A percentile compares a stretch with the other conserved stretches of the same genome.
Evolutionary conservation across 2,113 vertebrate species (phyloP).

Genomic region (Peucedramus taeniatus): DNA sequence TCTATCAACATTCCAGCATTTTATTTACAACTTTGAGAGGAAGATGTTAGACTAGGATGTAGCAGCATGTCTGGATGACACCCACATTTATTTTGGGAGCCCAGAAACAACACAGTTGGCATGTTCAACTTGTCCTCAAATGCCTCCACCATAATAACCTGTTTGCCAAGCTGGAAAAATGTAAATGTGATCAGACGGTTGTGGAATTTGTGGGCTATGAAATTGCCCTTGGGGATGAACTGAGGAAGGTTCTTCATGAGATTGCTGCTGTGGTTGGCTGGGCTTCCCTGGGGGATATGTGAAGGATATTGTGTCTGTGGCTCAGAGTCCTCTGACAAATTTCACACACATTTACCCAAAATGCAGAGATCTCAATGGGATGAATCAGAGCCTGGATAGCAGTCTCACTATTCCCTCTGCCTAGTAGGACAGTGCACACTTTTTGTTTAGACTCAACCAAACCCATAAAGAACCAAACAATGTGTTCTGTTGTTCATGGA

Average conservation of each 20-base stretch:
- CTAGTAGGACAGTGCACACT: background rate
- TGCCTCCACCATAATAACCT: slow-evolving; percentile 58
- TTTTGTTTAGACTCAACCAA: background rate
- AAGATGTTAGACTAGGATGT: slow-evolving; percentile 41
- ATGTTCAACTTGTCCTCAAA: slow-evolving; percentile 56
- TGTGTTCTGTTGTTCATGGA: background rate
- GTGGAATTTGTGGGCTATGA: slow-evolving; percentile 56
- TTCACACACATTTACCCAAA: background rate
- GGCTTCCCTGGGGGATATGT: background rate
- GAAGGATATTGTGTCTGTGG: background rate
- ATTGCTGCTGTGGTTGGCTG: background rate
- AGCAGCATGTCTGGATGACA: slow-evolving; percentile 52
- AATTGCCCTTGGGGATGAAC: slow-evolving; percentile 31
- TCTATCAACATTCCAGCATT: slow-evolving; percentile 52
- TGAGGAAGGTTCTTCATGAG: slow-evolving; percentile 19
- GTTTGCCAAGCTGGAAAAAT: slow-evolving; percentile 60
- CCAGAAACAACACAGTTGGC: slow-evolving; percentile 25
- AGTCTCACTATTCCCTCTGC: background rate
- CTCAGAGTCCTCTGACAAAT: background rate
- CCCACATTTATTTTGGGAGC: slow-evolving; percentile 61
- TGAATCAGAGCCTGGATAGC: background rate
- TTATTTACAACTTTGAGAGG: slow-evolving; percentile 38
- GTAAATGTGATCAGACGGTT: slow-evolving; percentile 50
- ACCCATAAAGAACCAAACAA: background rate
- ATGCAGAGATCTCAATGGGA: background rate